Base-by-base conservation (phyloP, 2,888 invertebrate genomes). In the Drosophila prostipennis region DNA sequence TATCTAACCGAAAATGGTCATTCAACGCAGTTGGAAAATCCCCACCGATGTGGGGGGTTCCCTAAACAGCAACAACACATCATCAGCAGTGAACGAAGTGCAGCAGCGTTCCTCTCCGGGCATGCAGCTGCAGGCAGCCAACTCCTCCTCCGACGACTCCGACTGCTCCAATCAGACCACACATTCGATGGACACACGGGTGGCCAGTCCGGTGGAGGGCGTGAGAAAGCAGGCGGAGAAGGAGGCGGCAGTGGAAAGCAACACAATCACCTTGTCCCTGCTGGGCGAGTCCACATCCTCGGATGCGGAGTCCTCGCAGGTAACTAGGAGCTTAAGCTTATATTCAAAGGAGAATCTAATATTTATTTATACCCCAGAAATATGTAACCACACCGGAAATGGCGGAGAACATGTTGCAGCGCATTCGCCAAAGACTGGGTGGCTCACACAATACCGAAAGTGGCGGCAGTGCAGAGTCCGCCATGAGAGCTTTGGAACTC, bases 401-500 rank as follows among this genome's bases (percentile, higher is more conserved):
- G 89, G 92, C 92, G 0, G 91, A 92, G 69, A 88, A 79, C 16
- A 89, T 90, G 68, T 67, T 92, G 39, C 90, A 89, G 34, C 89
- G 90, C 56, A 74, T 92, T 16, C 82, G 90, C 2, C 91, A 91
- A 51, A 90, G 92, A 2, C 88, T 90, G 43, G 90, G 89, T 34
- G 80, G 88, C 3, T 74, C 78, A 0, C 78, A 80, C 48, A 84
- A 80, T 36, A 71, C 80, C 16, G 84, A 85, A 19, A 76, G 85
- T 26, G 80, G 85, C 10, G 89, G 88, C 16, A 87, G 88, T 16
- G 84, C 91, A 0, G 92, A 92, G 69, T 86, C 90, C 0, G 90
- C 91, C 6, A 90, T 91, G 90, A 78, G 91, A 74, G 94, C 94
- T 0, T 83, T 95, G 74, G 94, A 95, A 79, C 87, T 95, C 46